A percentile compares a stretch with the other conserved stretches of the same genome.
phyloP scores from a whole-genome alignment of 2,797 vertebrate genomes.

The Urocyon cinereoargenteus region DNA sequence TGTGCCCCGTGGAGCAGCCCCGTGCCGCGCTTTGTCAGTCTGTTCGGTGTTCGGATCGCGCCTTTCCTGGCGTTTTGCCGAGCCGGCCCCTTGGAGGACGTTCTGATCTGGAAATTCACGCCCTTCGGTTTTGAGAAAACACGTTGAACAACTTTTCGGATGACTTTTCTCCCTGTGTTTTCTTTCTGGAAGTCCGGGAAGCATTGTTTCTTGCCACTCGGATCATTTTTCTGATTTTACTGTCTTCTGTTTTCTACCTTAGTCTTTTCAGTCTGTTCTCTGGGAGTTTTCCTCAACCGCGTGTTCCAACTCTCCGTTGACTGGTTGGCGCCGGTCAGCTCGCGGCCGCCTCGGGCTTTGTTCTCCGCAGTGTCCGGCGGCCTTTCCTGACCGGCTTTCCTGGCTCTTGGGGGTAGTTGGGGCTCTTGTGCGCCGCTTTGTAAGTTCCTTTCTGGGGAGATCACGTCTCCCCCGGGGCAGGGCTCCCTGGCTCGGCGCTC shows the following conservation, averaged over 20 bases:
- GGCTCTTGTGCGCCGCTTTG: no score
- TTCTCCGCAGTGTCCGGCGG: no score
- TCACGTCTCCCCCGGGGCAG: no score
- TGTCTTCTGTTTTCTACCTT: not conserved
- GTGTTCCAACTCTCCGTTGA: rapidly evolving
- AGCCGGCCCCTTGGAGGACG: not conserved
- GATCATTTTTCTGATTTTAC: not conserved
- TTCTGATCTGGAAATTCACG: not conserved
- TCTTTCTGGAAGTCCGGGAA: no score
- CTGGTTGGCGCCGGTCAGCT: no score
- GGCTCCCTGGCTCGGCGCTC: no score
- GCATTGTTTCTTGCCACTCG: not conserved
- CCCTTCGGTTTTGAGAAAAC: not conserved
- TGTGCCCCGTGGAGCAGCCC: not conserved
- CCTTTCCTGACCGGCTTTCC: no score
- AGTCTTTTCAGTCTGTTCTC: not conserved
- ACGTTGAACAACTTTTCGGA: no score
- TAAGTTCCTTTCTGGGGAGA: no score
- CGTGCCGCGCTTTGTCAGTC: rapidly evolving
- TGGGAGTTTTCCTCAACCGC: not conserved
- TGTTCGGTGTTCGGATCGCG: not conserved
- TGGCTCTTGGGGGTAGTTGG: no score
- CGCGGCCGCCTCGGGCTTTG: no score
- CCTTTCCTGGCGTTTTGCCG: not conserved
- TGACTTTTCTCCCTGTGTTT: not conserved